Percentiles rank a stretch among this genome's conserved stretches.
These are phyloP conservation scores for Dilophus febrilis DNA, from an alignment of 2,888 invertebrate species.

Conservation along the genomic window DNA sequence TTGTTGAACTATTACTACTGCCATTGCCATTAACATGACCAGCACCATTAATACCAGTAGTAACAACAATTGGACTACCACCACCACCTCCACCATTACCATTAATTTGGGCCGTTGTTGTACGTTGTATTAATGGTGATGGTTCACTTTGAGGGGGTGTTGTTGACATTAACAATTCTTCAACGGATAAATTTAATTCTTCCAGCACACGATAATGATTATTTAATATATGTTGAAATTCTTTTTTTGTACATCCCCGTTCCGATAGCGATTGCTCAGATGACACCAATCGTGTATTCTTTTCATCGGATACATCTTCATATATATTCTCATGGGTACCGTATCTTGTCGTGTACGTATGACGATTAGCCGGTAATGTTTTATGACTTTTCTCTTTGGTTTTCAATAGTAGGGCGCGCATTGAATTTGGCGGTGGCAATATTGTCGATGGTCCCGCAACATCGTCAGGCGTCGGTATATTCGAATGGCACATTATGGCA, in stretches of 20 bases:
- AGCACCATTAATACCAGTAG: conserved; percentile 9
- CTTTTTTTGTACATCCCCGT: conserved; percentile 43
- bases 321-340: conserved; percentile 75
- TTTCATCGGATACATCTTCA: conserved; percentile 57
- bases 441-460: conserved; percentile 20
- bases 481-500: conserved; percentile 40
- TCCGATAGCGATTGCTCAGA: conserved; percentile 5
- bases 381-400: conserved; percentile 20
- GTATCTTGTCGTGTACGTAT: conserved; percentile 55
- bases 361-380: conserved; percentile 13
- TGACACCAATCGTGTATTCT: conserved; percentile 2
- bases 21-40: too few species aligned
- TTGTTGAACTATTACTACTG: conserved; percentile 24
- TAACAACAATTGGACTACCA: too few species aligned
- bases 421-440: conserved; percentile 28
- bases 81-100: too few species aligned
- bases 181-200: conserved; percentile 71
- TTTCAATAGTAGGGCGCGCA: conserved; percentile 22
- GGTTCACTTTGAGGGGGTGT: conserved; percentile 12
- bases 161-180: conserved; percentile 81
- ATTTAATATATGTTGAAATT: conserved; percentile 66
- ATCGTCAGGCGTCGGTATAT: conserved; percentile 43
- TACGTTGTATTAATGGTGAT: background rate
- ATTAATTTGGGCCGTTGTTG: background rate
- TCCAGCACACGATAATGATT: conserved; percentile 69